Evolutionary conservation across 2,888 invertebrate genomes (phyloP).

Genomic region (Pasiphila rectangulata): DNA sequence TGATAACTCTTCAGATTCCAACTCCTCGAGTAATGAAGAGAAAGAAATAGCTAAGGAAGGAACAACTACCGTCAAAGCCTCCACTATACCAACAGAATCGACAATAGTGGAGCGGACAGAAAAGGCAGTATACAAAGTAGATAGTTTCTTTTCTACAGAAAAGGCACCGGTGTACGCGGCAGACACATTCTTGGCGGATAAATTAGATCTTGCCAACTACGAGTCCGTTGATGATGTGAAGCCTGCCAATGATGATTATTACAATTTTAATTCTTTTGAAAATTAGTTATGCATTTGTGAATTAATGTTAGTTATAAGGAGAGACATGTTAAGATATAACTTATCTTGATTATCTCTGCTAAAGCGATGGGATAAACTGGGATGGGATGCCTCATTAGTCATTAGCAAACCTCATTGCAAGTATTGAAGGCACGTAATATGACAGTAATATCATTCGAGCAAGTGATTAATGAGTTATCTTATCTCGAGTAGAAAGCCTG

Average conservation of each 20-base stretch:
- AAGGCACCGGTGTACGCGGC: slow-evolving; percentile 51
- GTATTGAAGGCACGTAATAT: too few relatives aligned
- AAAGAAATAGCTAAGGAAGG: background rate
- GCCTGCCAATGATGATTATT: slow-evolving; percentile 41
- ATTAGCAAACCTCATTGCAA: too few relatives aligned
- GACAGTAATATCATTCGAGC: too few relatives aligned
- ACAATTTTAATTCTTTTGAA: slow-evolving; percentile 1
- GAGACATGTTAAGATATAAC: too few relatives aligned
- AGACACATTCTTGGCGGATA: slow-evolving; percentile 72
- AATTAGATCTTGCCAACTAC: slow-evolving; percentile 62
- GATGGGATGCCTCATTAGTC: too few relatives aligned
- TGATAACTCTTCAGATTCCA: slow-evolving; percentile 30
- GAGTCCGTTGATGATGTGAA: slow-evolving; percentile 50
- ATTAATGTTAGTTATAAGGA: too few relatives aligned
- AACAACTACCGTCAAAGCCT: background rate
- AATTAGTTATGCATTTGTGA: background rate
- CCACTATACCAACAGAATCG: background rate
- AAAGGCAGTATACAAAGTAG: slow-evolving; percentile 39
- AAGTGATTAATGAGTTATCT: too few relatives aligned
- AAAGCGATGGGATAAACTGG: too few relatives aligned
- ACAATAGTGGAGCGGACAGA: slow-evolving; percentile 9
- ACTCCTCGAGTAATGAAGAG: slow-evolving; percentile 9
- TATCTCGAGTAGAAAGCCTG: too few relatives aligned
- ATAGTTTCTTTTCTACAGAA: slow-evolving; percentile 64
- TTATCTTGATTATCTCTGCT: too few relatives aligned